Conservation (phyloP, 2,888 invertebrate species). For the Mesorhabditis belari region DNA sequence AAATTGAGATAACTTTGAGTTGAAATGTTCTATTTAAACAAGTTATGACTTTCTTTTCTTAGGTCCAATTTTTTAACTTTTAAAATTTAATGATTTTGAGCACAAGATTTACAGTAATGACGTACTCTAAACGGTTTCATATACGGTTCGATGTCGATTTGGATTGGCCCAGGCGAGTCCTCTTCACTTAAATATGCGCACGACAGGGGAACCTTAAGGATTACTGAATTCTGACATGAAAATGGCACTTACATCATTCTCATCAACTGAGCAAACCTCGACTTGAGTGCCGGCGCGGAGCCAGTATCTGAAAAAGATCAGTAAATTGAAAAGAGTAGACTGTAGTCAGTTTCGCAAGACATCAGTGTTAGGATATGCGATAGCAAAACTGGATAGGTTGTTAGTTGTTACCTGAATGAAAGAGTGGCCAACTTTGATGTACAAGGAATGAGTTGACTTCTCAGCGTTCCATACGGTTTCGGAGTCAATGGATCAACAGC, state of each 20-base stretch:
- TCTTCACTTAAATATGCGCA: slow-evolving; percentile 48
- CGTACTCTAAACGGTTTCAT: slow-evolving; percentile 41
- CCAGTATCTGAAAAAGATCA: slow-evolving; percentile 46
- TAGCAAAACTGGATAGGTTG: too few relatives aligned
- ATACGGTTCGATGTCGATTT: slow-evolving; percentile 45
- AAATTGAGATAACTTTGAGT: too few relatives aligned
- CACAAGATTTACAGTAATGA: too few relatives aligned
- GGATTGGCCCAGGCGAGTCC: slow-evolving; percentile 33
- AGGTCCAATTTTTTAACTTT: too few relatives aligned
- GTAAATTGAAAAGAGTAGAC: too few relatives aligned
- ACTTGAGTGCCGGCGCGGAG: slow-evolving; percentile 48
- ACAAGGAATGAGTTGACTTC: slow-evolving; percentile 46
- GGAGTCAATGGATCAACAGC: slow-evolving; percentile 47
- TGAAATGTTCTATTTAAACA: too few relatives aligned
- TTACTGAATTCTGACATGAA: too few relatives aligned
- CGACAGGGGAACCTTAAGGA: too few relatives aligned
- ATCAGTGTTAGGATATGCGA: too few relatives aligned
- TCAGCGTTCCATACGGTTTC: slow-evolving; percentile 34
- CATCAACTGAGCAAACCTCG: slow-evolving; percentile 46
- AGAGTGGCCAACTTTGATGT: slow-evolving; percentile 40
- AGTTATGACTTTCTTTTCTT: too few relatives aligned
- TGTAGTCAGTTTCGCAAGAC: too few relatives aligned
- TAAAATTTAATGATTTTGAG: too few relatives aligned
- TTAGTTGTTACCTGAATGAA: slow-evolving; percentile 29
- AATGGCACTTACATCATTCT: slow-evolving; percentile 35